Percentiles rank a stretch among this genome's conserved stretches.
These are phyloP conservation scores for Butastur rufipennis DNA, from an alignment of 2,113 vertebrate genomes.

Conservation along the genomic window DNA sequence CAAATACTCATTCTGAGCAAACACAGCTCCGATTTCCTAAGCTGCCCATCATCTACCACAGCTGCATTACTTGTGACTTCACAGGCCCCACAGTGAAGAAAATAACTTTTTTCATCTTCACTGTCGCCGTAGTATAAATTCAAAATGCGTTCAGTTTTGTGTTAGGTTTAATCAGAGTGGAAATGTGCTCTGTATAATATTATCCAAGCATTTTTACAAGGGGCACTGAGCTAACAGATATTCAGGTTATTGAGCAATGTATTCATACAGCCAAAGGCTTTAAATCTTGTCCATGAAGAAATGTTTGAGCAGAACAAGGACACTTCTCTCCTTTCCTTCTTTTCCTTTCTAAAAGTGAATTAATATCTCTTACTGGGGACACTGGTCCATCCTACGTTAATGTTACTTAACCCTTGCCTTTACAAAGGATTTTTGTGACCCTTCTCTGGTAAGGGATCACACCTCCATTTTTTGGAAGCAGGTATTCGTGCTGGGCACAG, in stretches of 20 bases:
- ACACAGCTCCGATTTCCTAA: background rate
- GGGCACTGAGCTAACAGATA: background rate
- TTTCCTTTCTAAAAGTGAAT: background rate
- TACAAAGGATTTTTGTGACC: background rate
- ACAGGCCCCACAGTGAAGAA: background rate
- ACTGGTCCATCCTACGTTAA: background rate
- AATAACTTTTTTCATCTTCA: background rate
- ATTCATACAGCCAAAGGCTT: background rate
- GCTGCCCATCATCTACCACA: background rate
- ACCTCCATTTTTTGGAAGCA: background rate
- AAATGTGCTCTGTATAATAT: background rate
- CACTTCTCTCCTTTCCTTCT: background rate
- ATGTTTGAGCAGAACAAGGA: background rate
- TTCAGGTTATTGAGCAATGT: background rate
- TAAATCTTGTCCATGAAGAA: background rate
- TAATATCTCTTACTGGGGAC: background rate
- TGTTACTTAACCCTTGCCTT: background rate
- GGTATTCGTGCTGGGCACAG: background rate
- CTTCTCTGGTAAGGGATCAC: background rate
- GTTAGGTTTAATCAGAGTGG: background rate
- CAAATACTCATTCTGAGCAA: background rate
- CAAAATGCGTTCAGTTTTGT: background rate
- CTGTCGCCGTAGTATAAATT: background rate
- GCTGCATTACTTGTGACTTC: background rate
- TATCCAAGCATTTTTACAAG: background rate